A percentile compares a stretch with the other conserved stretches of the same genome.
Conservation (phyloP, 2,113 vertebrate genomes). For the Sigmodon hispidus region DNA sequence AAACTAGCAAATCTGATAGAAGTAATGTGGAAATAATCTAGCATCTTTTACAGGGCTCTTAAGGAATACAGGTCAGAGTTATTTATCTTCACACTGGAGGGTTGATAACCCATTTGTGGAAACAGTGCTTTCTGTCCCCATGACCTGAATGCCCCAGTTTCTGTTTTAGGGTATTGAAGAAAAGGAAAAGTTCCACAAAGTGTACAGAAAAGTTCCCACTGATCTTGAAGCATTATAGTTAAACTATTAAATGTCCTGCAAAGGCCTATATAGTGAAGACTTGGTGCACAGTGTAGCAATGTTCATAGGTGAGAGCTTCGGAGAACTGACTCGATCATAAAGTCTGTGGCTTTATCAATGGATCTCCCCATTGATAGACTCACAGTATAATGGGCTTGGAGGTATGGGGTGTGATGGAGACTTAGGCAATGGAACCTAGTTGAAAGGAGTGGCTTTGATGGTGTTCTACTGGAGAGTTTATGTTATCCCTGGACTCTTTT, state of each 20-base stretch:
- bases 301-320: neutral
- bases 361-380: no score
- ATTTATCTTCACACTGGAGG: neutral
- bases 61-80: neutral
- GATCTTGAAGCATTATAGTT: neutral
- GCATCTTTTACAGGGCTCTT: neutral
- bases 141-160: neutral
- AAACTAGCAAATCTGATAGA: neutral
- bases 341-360: neutral
- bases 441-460: neutral
- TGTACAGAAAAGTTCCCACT: neutral
- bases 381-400: no score
- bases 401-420: no score
- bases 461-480: neutral
- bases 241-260: neutral
- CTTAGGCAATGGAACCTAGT: neutral
- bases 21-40: neutral
- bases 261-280: neutral
- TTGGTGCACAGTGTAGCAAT: neutral
- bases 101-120: neutral
- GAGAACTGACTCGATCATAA: neutral
- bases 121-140: neutral
- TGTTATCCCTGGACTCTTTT: neutral
- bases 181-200: neutral
- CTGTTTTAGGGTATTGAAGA: neutral